These are phyloP conservation scores for Ctenochaetus hawaiiensis DNA, from an alignment of 2,797 vertebrate genomes.

Conservation along the genomic window DNA sequence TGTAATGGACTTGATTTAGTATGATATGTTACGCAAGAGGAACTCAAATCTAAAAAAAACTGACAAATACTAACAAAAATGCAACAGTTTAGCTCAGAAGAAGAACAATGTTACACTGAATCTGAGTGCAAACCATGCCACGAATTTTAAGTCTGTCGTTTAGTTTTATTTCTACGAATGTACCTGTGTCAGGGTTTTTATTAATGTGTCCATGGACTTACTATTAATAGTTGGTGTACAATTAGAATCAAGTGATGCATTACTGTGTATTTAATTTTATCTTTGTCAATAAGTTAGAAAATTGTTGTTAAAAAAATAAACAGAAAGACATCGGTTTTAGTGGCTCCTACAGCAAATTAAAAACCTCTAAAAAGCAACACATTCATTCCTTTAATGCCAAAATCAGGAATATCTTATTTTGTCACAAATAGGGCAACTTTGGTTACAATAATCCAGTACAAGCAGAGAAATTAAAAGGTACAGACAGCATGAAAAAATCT, in stretches of 20 bases:
- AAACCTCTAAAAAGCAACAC: neutral
- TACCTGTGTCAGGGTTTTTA: no score
- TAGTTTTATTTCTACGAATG: neutral
- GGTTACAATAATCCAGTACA: neutral
- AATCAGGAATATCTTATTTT: neutral
- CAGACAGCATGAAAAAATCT: no score
- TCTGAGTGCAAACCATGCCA: no score
- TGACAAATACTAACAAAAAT: neutral
- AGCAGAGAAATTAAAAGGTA: neutral
- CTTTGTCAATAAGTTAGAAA: neutral
- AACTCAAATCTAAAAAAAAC: neutral
- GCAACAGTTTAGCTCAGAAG: neutral
- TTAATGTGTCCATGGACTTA: neutral
- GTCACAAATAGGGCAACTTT: neutral
- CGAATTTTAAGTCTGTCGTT: no score
- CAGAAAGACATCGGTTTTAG: neutral
- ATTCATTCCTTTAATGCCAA: neutral
- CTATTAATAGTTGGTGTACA: no score
- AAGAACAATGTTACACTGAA: no score
- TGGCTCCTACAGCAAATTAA: neutral
- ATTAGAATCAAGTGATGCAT: constrained; percentile 1
- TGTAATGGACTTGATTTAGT: neutral
- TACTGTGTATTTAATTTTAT: neutral
- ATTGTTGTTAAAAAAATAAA: neutral
- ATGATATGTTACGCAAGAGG: neutral